phyloP scores from a whole-genome alignment of 2,113 vertebrate genomes.

The Apus apus region DNA sequence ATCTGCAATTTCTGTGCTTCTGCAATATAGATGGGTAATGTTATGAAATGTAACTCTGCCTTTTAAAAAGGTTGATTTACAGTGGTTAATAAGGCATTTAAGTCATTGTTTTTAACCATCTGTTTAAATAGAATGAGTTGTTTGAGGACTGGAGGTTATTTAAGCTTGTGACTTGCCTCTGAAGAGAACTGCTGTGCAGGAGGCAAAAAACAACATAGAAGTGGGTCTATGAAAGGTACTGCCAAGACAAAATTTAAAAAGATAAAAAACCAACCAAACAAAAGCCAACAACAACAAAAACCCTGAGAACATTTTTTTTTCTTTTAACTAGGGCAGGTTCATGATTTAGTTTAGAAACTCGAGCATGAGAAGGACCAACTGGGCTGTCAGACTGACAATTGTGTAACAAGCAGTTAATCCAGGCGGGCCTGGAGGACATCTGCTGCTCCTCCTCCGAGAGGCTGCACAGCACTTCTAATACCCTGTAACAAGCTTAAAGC shows the following conservation, averaged over 20 bases:
- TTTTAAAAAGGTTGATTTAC: background rate
- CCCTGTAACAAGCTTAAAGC: slow-evolving; percentile 30
- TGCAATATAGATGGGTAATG: background rate
- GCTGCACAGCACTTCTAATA: background rate
- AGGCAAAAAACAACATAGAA: background rate
- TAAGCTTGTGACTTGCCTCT: background rate
- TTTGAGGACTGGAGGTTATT: background rate
- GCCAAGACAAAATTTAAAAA: background rate
- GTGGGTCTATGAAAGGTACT: background rate
- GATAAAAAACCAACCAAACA: background rate
- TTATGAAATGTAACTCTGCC: background rate
- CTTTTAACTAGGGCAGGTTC: background rate
- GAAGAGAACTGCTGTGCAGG: background rate
- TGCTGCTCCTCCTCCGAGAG: slow-evolving; percentile 2
- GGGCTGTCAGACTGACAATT: background rate
- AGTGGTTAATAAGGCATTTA: background rate
- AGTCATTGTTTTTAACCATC: background rate
- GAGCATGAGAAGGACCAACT: background rate
- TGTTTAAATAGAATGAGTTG: background rate
- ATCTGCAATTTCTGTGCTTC: background rate
- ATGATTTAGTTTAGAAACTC: background rate
- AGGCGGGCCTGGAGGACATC: rapidly evolving
- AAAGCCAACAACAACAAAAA: background rate
- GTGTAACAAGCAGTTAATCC: background rate
- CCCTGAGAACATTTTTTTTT: background rate